phyloP scores from a whole-genome alignment of 2,113 vertebrate genomes.

The Myiagra hebetior region DNA sequence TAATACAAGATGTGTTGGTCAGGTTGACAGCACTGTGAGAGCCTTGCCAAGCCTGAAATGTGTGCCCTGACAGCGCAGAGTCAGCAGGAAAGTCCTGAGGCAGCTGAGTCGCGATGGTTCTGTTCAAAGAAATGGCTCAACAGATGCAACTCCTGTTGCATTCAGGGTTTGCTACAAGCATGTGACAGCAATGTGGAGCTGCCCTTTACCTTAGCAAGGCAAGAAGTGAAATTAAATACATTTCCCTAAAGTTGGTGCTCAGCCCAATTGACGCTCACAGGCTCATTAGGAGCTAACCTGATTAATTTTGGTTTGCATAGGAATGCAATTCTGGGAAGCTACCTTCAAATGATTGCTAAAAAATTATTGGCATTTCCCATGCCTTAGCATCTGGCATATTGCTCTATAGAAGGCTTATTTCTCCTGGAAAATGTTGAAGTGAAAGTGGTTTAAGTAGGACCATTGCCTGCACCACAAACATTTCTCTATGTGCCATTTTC shows the following conservation, averaged over 20 bases:
- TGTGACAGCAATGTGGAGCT: background rate
- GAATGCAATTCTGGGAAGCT: background rate
- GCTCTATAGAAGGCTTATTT: background rate
- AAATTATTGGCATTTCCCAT: background rate
- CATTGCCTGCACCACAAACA: background rate
- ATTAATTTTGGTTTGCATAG: background rate
- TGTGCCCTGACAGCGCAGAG: background rate
- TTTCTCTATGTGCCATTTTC: conserved; percentile 19
- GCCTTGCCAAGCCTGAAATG: background rate
- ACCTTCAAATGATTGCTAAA: background rate
- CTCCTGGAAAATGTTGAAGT: background rate
- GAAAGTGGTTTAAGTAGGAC: background rate
- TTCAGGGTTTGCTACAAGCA: background rate
- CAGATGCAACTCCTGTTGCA: background rate
- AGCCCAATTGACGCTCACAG: background rate
- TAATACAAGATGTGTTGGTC: background rate
- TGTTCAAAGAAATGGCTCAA: background rate
- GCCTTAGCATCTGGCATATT: background rate
- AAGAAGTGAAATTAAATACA: background rate
- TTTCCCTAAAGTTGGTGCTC: background rate
- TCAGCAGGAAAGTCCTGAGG: background rate
- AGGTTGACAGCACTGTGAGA: background rate
- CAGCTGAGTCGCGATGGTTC: background rate
- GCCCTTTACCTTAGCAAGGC: background rate
- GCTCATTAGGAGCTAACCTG: background rate